Conservation (phyloP, 2,888 invertebrate species). For the Drosophila basisetae region DNA sequence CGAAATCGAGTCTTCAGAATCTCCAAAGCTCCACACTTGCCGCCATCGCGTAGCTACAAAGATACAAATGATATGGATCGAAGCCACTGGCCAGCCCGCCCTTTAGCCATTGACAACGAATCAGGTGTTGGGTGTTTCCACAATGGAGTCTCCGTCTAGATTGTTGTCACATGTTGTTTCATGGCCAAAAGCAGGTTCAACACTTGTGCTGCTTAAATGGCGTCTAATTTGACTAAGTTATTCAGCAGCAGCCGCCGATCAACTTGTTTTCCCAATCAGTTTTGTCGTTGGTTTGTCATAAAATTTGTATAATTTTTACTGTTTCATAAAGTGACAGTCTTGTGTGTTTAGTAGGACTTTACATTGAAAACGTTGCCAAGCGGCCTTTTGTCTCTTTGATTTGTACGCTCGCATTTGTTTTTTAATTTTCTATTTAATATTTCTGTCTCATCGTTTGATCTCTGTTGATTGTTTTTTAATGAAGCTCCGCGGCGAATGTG, state of each 20-base stretch:
- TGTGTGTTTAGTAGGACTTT: constrained; percentile 69
- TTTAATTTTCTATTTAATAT: constrained; percentile 46
- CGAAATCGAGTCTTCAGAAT: constrained; percentile 9
- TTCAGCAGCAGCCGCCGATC: constrained; percentile 63
- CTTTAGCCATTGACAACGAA: constrained; percentile 58
- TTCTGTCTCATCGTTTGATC: constrained; percentile 9
- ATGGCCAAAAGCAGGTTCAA: constrained; percentile 34
- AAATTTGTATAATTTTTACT: constrained; percentile 79
- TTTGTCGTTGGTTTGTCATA: constrained; percentile 73
- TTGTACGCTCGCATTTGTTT: constrained; percentile 73
- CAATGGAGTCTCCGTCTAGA: constrained; percentile 56
- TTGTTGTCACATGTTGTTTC: constrained; percentile 35
- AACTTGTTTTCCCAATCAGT: constrained; percentile 78
- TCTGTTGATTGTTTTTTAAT: constrained; percentile 73
- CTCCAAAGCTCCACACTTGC: constrained; percentile 54
- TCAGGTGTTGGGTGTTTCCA: constrained; percentile 69
- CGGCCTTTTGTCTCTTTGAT: constrained; percentile 66
- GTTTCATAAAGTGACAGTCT: constrained; percentile 71
- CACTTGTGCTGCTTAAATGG: constrained; percentile 60
- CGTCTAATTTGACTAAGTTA: constrained; percentile 75
- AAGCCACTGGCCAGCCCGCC: constrained; percentile 37
- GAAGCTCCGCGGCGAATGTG: constrained; percentile 68
- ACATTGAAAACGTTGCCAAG: constrained; percentile 11
- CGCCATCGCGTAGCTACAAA: constrained; percentile 31
- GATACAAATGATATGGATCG: constrained; percentile 11